Evolutionary conservation across 2,113 vertebrate genomes (phyloP).

Genomic region (Chlamydotis undulata): DNA sequence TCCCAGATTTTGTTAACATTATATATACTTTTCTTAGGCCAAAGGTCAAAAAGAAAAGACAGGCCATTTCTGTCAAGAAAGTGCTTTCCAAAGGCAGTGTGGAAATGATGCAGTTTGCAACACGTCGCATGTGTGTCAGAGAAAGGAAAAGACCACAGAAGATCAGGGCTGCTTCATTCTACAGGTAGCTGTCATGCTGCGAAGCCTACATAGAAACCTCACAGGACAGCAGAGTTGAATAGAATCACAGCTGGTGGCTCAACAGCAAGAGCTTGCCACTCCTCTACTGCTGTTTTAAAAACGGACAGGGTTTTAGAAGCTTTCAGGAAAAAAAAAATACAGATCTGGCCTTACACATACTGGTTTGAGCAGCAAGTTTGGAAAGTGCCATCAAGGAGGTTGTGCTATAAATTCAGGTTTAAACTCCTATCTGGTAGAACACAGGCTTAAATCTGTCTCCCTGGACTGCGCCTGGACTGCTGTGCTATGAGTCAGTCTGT

Average conservation of each 20-base stretch:
- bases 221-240: not conserved
- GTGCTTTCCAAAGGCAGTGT: not conserved
- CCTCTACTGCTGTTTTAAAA: not conserved
- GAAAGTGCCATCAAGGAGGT: not conserved
- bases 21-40: not conserved
- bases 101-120: not conserved
- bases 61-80: not conserved
- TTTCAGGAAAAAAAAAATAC: not conserved
- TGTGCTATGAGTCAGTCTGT: not conserved
- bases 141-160: not conserved
- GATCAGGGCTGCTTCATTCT: not conserved
- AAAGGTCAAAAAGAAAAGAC: not conserved
- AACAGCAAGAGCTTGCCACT: not conserved
- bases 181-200: not conserved
- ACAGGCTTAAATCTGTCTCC: not conserved
- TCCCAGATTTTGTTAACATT: not conserved
- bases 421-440: not conserved
- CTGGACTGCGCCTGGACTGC: not conserved
- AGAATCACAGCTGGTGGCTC: not conserved
- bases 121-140: accelerated
- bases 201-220: not conserved
- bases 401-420: not conserved
- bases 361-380: not conserved
- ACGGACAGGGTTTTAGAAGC: not conserved
- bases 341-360: not conserved